Base-by-base conservation (phyloP, 2,888 invertebrate genomes). In the Agriopis leucophaearia region DNA sequence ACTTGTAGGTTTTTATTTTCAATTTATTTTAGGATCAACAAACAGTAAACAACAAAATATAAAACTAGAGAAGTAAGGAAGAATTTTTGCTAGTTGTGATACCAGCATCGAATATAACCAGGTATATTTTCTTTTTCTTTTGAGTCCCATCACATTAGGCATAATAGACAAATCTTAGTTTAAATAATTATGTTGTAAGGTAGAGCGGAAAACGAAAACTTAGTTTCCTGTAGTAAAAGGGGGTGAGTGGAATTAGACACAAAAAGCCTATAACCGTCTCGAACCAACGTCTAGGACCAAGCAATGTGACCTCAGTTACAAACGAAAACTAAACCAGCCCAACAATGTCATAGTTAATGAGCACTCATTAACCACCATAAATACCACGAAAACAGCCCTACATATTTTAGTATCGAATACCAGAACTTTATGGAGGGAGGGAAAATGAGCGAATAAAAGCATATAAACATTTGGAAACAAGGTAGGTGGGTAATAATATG, bases 351-450 rank as follows among this genome's bases (percentile, higher is more conserved):
- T 18, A 36, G 35, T 15, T 47, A 57, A 57, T 47, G 57, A 57
- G 47, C 12, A 10, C 35, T 15, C 57, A 57, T 45, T 45, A 36
- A 27, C 27, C 27, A 42, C 18, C 44, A n/a, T 36, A 36, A 57
- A 47, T 57, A 15, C 57, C 55, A 27, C 55, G 18, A 44, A 54
- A 52, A 54, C 42, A 55, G 8, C 42, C 42, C 38, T n/a, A 60
- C 42, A 60, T 54, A 54, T 18, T 55, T 55, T 42, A 55, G 42
- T 55, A 42, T 42, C 55, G 55, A 55, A 55, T 66, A 50, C 62
- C 55, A 59, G 16, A 40, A 27, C 36, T 62, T 62, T 56, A 60
- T 66, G 58, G 40, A 51, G 60, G 63, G 27, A 48, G 48, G 62
- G 51, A 63, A 66, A 64, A 40, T 66, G 73, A 52, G 10, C 18